Evolutionary conservation across 2,888 invertebrate species (phyloP), one percentile per base, ranked within the genome.

Genomic region (Acleris sparsana): DNA sequence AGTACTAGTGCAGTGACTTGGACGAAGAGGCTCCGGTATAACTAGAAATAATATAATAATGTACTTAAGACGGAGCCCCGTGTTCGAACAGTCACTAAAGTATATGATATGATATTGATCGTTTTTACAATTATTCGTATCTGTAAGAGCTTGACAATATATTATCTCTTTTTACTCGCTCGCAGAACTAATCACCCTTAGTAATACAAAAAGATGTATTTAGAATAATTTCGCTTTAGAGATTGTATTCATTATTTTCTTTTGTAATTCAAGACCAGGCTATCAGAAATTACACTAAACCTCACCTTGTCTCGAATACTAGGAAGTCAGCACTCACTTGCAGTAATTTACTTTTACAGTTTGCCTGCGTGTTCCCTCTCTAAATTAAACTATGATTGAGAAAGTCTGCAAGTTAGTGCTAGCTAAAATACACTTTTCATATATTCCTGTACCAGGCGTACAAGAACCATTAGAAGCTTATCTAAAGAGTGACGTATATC

Each of bases 381-480:
- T 33, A 3, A 39, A 39, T 33, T 1, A n/a, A 39, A 39, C 11
- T 4, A 0, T 13, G 4, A 39, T 11, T 33, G 33, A 33, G 33
- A 39, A 29, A 29, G 9, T 13, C 39, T 39, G 39, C 39, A 39
- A 39, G 39, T 39, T 39, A 46, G 46, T 46, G 46, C 46, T n/a
- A 46, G 46, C 46, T 13, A n/a, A 17, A 39, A 39, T 33, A 33
- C 2, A 13, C 39, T 39, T 9, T 33, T 33, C 33, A 33, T 39
- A 39, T 39, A 13, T 39, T 9, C 49, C 22, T 51, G 75, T 83
- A 86, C 86, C 78, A 85, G 83, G 84, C 63, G 65, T 77, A 73
- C 87, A 88, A 81, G 85, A 87, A 87, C 96, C 96, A 97, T 94
- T 97, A 96, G 93, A 96, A 97, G 87, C 96, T 97, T 96, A 97